These are phyloP conservation scores for Gnatocerus cornutus DNA, from an alignment of 2,888 invertebrate genomes.

Conservation along the genomic window DNA sequence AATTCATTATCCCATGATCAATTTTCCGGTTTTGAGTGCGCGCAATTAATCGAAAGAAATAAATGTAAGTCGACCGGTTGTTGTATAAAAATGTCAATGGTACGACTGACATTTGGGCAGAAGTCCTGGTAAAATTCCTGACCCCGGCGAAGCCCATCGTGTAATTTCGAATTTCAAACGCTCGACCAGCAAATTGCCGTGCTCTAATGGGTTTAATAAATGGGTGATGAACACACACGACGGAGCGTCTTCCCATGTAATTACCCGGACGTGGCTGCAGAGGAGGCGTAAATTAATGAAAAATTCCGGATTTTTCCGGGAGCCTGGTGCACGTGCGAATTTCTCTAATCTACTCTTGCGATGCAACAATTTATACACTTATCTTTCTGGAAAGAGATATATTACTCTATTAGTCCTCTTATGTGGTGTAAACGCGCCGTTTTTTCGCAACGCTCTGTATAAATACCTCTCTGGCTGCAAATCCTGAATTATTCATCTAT, in stretches of 20 bases:
- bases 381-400: slow-evolving; percentile 28
- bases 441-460: slow-evolving; percentile 20
- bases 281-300: slow-evolving; percentile 21
- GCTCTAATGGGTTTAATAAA: slow-evolving; percentile 61
- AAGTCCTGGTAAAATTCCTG: slow-evolving; percentile 5
- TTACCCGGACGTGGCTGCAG: slow-evolving; percentile 57
- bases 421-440: slow-evolving; percentile 23
- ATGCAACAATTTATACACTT: slow-evolving; percentile 28
- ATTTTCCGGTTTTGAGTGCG: slow-evolving; percentile 3
- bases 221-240: slow-evolving; percentile 62
- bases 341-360: slow-evolving; percentile 16
- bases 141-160: slow-evolving; percentile 17
- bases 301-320: neutral
- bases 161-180: slow-evolving; percentile 54
- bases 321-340: slow-evolving; percentile 30
- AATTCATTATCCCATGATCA: slow-evolving; percentile 8
- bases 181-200: slow-evolving; percentile 53
- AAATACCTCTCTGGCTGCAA: slow-evolving; percentile 31
- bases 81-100: slow-evolving; percentile 32
- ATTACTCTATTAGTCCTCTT: slow-evolving; percentile 41
- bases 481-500: slow-evolving; percentile 45
- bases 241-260: slow-evolving; percentile 58
- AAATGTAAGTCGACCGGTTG: slow-evolving; percentile 18
- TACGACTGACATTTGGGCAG: slow-evolving; percentile 40
- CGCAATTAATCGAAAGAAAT: slow-evolving; percentile 14